phyloP scores from a whole-genome alignment of 2,888 invertebrate genomes.

The Lordiphosa fenestrarum region DNA sequence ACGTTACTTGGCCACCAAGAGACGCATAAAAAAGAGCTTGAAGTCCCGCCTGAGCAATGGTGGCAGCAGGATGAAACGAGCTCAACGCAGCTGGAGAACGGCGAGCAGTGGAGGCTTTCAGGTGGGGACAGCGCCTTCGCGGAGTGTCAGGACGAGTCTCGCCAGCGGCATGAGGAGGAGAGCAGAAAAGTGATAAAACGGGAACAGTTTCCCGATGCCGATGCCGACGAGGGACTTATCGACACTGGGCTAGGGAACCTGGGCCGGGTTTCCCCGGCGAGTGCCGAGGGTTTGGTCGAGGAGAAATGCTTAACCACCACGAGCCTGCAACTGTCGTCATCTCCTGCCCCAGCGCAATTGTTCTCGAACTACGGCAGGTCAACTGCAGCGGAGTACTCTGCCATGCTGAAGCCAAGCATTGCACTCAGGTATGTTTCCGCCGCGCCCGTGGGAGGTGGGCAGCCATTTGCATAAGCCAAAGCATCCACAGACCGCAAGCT shows the following conservation, averaged over 20 bases:
- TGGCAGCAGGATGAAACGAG: constrained; percentile 1
- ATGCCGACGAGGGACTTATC: not conserved
- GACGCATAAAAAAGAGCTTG: constrained; percentile 11
- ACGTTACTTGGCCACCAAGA: constrained; percentile 1
- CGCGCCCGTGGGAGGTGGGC: not conserved
- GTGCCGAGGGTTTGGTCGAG: not conserved
- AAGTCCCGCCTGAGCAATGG: constrained; percentile 20
- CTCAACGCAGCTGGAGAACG: not conserved
- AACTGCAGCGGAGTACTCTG: not conserved
- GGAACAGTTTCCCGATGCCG: not conserved
- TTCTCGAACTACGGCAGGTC: constrained; percentile 4
- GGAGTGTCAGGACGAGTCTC: not conserved
- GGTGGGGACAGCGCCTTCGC: not conserved
- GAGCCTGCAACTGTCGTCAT: not conserved
- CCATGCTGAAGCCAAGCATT: constrained; percentile 9
- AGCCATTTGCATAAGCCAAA: no score
- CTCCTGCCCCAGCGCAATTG: constrained; percentile 1
- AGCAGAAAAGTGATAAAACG: constrained; percentile 8
- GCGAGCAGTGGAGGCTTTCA: constrained; percentile 10
- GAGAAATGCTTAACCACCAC: not conserved
- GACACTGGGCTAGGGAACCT: not conserved
- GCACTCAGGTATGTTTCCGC: constrained; percentile 6
- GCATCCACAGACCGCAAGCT: constrained; percentile 1
- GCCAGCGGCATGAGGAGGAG: not conserved
- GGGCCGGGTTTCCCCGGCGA: not conserved